A percentile compares a stretch with the other conserved stretches of the same genome.
phyloP scores from a whole-genome alignment of 2,113 vertebrate genomes.

The Nothocercus julius region DNA sequence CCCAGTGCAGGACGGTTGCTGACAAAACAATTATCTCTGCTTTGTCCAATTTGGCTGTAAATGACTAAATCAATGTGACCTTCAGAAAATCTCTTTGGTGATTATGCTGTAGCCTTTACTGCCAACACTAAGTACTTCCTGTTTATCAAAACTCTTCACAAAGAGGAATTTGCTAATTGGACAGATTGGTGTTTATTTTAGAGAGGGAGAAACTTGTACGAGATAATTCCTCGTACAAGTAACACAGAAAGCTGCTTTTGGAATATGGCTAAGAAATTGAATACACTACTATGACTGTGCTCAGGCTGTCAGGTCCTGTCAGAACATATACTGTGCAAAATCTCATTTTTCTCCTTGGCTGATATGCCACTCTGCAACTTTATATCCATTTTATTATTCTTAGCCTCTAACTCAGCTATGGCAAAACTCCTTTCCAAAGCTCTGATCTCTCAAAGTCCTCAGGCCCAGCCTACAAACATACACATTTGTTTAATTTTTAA shows the following conservation, averaged over 20 bases:
- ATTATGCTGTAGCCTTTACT: neutral
- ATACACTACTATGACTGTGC: neutral
- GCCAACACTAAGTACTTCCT: neutral
- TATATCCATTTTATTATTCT: slow-evolving; percentile 4
- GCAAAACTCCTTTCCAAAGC: neutral
- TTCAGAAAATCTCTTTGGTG: slow-evolving; percentile 5
- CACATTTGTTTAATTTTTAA: neutral
- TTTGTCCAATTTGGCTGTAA: slow-evolving; percentile 27
- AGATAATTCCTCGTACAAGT: neutral
- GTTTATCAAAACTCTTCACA: neutral
- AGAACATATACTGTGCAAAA: neutral
- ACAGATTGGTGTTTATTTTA: neutral
- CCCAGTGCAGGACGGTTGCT: neutral
- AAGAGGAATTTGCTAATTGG: neutral
- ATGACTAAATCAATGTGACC: slow-evolving; percentile 42
- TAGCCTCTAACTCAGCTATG: neutral
- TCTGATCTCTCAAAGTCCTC: slow-evolving; percentile 9
- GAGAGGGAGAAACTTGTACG: neutral
- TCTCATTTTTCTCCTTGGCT: neutral
- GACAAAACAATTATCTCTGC: neutral
- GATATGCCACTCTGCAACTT: neutral
- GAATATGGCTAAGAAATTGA: neutral
- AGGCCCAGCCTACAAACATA: neutral
- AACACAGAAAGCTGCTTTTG: neutral
- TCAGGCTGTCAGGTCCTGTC: neutral